Evolutionary conservation across 2,797 vertebrate species (phyloP).

Genomic region (Amblyopsis hoosieri): DNA sequence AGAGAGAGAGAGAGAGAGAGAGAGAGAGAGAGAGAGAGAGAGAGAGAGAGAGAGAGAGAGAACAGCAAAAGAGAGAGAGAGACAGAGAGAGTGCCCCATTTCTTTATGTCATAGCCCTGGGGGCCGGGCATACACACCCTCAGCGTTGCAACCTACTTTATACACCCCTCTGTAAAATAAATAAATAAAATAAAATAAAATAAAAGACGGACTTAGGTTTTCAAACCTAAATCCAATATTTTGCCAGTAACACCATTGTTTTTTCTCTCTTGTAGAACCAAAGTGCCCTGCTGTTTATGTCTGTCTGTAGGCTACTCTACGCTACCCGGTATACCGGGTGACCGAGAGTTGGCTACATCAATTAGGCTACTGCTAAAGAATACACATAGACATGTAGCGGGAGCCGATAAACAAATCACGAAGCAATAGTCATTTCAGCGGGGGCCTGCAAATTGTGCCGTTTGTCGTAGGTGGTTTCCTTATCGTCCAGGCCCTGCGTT

Average conservation of each 20-base stretch:
- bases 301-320: conserved; percentile 26
- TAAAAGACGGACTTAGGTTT: conserved; percentile 50
- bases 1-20: conserved; percentile 36
- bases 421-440: conserved; percentile 43
- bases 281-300: conserved; percentile 47
- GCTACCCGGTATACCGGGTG: conserved; percentile 33
- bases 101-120: conserved; percentile 68
- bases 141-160: conserved; percentile 77
- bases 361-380: conserved; percentile 63
- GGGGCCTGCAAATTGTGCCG: background rate
- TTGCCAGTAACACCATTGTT: conserved; percentile 64
- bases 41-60: conserved; percentile 25
- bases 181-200: background rate
- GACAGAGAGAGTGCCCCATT: conserved; percentile 60
- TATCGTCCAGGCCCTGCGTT: conserved; percentile 47
- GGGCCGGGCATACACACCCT: conserved; percentile 66
- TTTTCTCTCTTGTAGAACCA: conserved; percentile 17
- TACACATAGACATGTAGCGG: conserved; percentile 54
- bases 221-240: conserved; percentile 69
- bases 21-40: conserved; percentile 33
- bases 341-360: conserved; percentile 43
- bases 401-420: conserved; percentile 57
- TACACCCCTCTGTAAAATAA: conserved; percentile 43
- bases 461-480: conserved; percentile 6
- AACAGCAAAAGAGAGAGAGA: conserved; percentile 13